A percentile compares a stretch with the other conserved stretches of the same genome.
These are phyloP conservation scores for Hemitrygon akajei DNA, from an alignment of 2,797 vertebrate genomes.

Conservation along the genomic window DNA sequence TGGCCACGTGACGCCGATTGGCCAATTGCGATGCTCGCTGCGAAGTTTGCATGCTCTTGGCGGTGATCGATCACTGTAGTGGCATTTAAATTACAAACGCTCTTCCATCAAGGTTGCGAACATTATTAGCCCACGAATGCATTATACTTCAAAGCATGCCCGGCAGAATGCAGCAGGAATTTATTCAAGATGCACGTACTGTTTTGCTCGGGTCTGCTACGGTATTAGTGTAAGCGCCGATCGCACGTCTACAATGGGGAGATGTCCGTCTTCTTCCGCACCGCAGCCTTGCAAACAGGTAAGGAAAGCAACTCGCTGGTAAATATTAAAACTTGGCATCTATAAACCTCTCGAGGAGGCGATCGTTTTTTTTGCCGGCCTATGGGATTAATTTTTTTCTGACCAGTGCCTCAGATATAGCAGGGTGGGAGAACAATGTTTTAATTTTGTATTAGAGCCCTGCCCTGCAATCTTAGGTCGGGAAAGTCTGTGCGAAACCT, in stretches of 20 bases:
- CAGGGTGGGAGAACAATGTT: neutral
- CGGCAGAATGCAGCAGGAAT: slow-evolving; percentile 54
- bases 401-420: neutral
- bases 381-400: neutral
- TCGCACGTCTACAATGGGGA: slow-evolving; percentile 1
- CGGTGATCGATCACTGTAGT: slow-evolving; percentile 80
- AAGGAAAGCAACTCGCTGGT: neutral
- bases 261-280: neutral
- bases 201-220: neutral
- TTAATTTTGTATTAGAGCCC: neutral
- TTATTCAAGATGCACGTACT: slow-evolving; percentile 47
- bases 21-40: slow-evolving; percentile 75
- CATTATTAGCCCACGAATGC: slow-evolving; percentile 41
- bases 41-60: slow-evolving; percentile 63
- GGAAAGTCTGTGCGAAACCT: neutral
- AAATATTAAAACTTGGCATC: neutral
- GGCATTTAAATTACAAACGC: slow-evolving; percentile 90
- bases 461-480: neutral
- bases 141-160: slow-evolving; percentile 41
- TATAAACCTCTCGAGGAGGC: neutral
- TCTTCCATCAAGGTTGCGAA: slow-evolving; percentile 79
- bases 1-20: slow-evolving; percentile 70
- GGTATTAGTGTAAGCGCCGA: neutral
- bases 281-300: slow-evolving; percentile 10
- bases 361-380: neutral